Base-by-base conservation (phyloP, 2,797 vertebrate species). In the Mastacembelus armatus region DNA sequence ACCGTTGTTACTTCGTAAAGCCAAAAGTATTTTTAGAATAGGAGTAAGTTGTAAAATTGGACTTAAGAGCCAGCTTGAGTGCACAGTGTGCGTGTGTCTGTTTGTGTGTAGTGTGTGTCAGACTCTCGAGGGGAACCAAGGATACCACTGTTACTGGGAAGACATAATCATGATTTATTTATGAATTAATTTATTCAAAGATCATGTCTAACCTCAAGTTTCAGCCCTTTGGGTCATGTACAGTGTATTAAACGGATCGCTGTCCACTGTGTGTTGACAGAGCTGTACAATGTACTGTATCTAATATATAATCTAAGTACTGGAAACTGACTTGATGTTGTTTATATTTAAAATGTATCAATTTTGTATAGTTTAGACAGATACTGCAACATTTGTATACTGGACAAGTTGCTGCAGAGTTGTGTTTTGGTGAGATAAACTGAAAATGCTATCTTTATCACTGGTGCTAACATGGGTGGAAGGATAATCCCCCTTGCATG, bases 141-240 rank as follows among this genome's bases (percentile, higher is more conserved):
- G 80, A 77, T 47, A 58, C 55, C 60, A 43, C 71, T 85, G 86
- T 77, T 69, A 86, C 84, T 86, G 87, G 85, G 58, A 67, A 83
- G 87, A 90, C 88, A 86, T 85, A 75, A 86, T 91, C 87, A 73
- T 86, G 75, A 90, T 92, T 91, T 91, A 91, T 91, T 91, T 91
- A 89, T 89, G 88, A 90, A 91, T 90, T 88, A 84, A 90, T 87
- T 90, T 89, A 91, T 91, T 92, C 90, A 88, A 82, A 66, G 90
- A 90, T 89, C 54, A 77, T 88, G 91, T 90, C 85, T 71, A 48
- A 84, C 18, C 66, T 58, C 65, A 78, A 59, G 89, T 89, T 78
- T 78, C 78, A 72, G 85, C 57, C 77, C 77, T 67, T 75, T 71
- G 77, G 82, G 68, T 80, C 62, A 19, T 74, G 77, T 83, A 75